A percentile compares a stretch with the other conserved stretches of the same genome.
Conservation (phyloP, 2,888 invertebrate species). For the Bellardia bayeri region DNA sequence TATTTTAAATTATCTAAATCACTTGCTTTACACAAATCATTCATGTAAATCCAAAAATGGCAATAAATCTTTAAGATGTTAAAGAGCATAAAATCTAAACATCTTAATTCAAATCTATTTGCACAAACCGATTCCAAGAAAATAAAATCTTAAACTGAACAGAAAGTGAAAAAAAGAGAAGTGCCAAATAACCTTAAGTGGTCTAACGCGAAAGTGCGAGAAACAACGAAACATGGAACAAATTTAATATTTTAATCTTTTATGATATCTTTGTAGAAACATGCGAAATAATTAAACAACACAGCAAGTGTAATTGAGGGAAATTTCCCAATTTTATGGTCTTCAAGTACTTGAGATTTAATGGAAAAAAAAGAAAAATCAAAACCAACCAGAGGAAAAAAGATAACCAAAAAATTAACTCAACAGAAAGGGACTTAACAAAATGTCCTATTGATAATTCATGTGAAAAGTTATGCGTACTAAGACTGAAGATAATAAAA, state of each 20-base stretch:
- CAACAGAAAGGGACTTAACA: not conserved
- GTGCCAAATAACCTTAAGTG: conserved; percentile 55
- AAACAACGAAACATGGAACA: conserved; percentile 39
- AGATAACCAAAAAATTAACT: conserved; percentile 48
- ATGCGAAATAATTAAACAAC: conserved; percentile 56
- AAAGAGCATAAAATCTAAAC: conserved; percentile 8
- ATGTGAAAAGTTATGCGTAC: conserved; percentile 3
- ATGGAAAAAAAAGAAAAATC: conserved; percentile 30
- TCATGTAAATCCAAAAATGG: not conserved
- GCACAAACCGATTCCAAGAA: conserved; percentile 35
- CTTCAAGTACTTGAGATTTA: conserved; percentile 58
- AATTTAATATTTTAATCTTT: conserved; percentile 26
- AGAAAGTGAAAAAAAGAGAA: conserved; percentile 1
- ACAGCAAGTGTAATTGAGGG: conserved; percentile 60
- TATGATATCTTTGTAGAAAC: conserved; percentile 22
- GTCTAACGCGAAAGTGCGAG: conserved; percentile 52
- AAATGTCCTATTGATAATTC: conserved; percentile 59
- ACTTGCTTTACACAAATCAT: conserved; percentile 11
- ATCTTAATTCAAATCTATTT: conserved; percentile 60
- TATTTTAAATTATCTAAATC: not conserved
- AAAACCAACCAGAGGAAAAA: not conserved
- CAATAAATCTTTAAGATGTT: conserved; percentile 23
- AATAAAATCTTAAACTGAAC: not conserved
- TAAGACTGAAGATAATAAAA: conserved; percentile 42
- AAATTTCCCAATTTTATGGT: conserved; percentile 51